Evolutionary conservation across 2,797 vertebrate genomes (phyloP), one percentile per base, ranked within the genome.

Genomic region (Mastacembelus armatus): DNA sequence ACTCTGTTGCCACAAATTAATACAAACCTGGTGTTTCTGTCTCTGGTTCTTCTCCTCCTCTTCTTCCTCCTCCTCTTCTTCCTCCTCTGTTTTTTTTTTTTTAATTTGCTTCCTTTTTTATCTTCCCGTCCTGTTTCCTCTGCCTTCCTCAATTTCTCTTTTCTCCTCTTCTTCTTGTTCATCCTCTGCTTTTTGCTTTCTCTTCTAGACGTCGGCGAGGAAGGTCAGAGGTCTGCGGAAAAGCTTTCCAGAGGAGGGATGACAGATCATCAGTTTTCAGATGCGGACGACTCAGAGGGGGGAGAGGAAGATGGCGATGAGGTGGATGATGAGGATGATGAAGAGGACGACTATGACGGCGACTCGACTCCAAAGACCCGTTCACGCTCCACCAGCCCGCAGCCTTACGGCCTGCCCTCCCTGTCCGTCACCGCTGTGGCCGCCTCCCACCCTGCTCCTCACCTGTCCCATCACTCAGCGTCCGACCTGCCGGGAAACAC

Each of bases 321-420:
- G 43, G 95, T 96, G n/a, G 97, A 98, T 0, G 97, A 99, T 0
- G 97, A 98, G 0, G 98, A 98, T 0, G 98, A 98, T 0, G 98
- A 99, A 0, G 98, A 98, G 7, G 97, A 99, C 11, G 98, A 99
- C 73, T 94, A 95, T 69, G 96, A 97, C 52, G 97, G 98, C 59
- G 97, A 99, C 89, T 94, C 94, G 44, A 98, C 97, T 40, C 97
- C 98, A 30, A 97, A 96, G 93, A 98, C 96, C 3, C 95, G 94
- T 48, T 99, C 97, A 6, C 94, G 97, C 89, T 98, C 97, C 89
- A 95, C 96, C 86, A 98, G 97, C 88, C 98, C 98, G 0, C 96
- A 96, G 86, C 96, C 96, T 0, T 96, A 94, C 40, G 73, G 89
- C 62, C 94, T 96, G 63, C 95, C 96, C 22, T 92, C 95, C 3